These are phyloP conservation scores for Nyctereutes procyonoides DNA, from an alignment of 2,113 vertebrate species.

Conservation along the genomic window DNA sequence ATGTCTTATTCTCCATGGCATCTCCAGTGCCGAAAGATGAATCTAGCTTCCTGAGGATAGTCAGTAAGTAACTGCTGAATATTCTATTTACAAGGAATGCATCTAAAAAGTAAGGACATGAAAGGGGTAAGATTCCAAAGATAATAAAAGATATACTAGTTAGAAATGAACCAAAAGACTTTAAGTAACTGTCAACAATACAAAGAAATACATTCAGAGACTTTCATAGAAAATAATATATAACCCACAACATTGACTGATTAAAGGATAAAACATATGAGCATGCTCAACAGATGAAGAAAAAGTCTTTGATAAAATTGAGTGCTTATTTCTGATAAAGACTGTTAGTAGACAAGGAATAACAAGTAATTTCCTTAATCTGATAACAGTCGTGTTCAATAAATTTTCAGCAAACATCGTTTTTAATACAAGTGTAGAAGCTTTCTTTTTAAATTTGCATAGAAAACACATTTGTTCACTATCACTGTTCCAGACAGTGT, in stretches of 20 bases:
- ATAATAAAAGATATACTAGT: neutral
- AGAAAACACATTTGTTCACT: neutral
- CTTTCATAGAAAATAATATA: neutral
- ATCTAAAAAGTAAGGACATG: neutral
- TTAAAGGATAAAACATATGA: neutral
- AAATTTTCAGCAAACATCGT: neutral
- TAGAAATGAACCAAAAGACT: neutral
- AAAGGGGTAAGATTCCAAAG: neutral
- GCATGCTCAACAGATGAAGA: neutral
- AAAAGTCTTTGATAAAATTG: constrained; percentile 22
- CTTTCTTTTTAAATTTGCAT: constrained; percentile 1
- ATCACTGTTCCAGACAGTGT: neutral
- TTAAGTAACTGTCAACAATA: neutral
- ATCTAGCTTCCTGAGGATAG: neutral
- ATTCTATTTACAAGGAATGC: neutral
- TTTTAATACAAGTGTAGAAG: neutral
- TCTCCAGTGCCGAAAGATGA: neutral
- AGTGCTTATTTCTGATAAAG: neutral
- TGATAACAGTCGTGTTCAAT: neutral
- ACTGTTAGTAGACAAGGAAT: neutral
- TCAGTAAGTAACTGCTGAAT: neutral
- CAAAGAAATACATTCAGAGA: neutral
- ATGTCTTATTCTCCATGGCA: neutral
- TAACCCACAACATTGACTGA: neutral
- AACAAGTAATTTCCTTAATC: neutral